A percentile compares a stretch with the other conserved stretches of the same genome.
Conservation (phyloP, 2,888 invertebrate species). For the Tetranychus piercei region DNA sequence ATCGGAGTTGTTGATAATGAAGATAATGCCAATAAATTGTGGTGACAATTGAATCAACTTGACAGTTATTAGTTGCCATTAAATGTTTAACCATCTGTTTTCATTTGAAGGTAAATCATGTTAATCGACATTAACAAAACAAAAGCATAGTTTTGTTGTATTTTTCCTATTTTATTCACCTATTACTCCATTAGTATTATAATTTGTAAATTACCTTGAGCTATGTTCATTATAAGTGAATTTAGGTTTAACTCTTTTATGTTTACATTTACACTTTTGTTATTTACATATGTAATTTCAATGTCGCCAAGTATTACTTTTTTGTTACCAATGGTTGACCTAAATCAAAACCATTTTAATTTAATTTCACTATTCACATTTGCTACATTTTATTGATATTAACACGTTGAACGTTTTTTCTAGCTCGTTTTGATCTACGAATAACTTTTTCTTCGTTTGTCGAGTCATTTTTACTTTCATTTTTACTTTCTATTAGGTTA, state of each 20-base stretch:
- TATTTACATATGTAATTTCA: neutral
- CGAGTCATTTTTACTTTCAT: neutral
- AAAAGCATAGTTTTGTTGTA: neutral
- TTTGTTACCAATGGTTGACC: neutral
- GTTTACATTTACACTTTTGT: neutral
- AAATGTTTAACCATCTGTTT: neutral
- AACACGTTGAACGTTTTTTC: neutral
- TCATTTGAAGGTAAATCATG: neutral
- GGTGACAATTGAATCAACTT: neutral
- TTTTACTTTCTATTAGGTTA: neutral
- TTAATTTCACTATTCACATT: neutral
- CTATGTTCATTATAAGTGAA: neutral
- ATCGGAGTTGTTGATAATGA: neutral
- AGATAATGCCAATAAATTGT: neutral
- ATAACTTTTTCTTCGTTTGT: neutral
- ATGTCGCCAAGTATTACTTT: neutral
- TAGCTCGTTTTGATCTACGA: neutral
- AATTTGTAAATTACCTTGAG: neutral
- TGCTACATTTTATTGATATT: neutral
- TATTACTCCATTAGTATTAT: constrained; percentile 6
- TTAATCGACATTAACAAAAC: neutral
- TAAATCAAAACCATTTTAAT: neutral
- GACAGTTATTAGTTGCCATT: neutral
- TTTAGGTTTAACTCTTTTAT: neutral
- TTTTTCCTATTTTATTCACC: constrained; percentile 2